A percentile compares a stretch with the other conserved stretches of the same genome.
Conservation (phyloP, 2,797 vertebrate genomes). For the Pipistrellus kuhlii region DNA sequence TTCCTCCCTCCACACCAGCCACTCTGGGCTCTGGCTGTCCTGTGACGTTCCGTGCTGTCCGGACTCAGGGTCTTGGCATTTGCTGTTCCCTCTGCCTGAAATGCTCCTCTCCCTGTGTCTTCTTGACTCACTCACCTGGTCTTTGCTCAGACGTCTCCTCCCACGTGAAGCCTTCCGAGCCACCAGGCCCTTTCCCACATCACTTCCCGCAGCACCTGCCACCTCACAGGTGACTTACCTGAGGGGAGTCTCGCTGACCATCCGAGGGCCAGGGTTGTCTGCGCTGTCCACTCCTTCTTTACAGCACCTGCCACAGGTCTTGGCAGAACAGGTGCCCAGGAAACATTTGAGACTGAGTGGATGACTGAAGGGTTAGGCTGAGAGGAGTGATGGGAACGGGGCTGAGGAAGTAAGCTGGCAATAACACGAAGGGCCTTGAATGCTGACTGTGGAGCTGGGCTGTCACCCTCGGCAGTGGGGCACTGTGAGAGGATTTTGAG, state of each 20-base stretch:
- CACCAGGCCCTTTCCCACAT: neutral
- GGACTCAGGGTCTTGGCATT: neutral
- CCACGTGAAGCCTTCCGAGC: neutral
- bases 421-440: accelerated
- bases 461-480: neutral
- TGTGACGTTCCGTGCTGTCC: neutral
- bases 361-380: neutral
- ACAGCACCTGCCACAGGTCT: neutral
- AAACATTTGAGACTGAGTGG: neutral
- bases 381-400: neutral
- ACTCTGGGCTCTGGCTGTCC: neutral
- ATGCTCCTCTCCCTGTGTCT: neutral
- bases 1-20: too few relatives aligned
- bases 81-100: neutral
- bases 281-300: neutral
- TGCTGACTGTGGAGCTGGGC: neutral
- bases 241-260: neutral
- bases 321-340: neutral
- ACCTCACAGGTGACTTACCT: too few relatives aligned
- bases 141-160: neutral
- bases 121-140: neutral
- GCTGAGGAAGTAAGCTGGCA: neutral
- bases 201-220: neutral
- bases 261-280: neutral
- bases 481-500: neutral